These are phyloP conservation scores for Eumaeus atala DNA, from an alignment of 1,140 invertebrate genomes.

Conservation along the genomic window DNA sequence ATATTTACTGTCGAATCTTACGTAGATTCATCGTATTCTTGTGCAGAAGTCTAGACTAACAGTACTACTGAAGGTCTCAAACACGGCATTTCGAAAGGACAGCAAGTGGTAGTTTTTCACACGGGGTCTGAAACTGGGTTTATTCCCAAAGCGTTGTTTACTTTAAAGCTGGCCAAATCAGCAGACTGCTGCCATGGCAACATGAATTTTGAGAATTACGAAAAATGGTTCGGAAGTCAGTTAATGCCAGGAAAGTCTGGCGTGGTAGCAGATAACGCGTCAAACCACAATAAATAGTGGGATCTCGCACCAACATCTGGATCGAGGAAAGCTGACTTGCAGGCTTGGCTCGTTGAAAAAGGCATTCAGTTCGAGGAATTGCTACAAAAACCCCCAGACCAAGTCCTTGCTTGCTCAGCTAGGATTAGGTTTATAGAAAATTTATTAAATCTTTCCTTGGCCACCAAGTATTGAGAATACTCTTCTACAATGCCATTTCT, in stretches of 20 bases:
- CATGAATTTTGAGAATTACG: slow-evolving; percentile 34
- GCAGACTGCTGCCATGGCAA: slow-evolving; percentile 31
- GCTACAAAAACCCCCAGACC: no score
- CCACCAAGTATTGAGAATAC: no score
- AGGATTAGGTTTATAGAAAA: no score
- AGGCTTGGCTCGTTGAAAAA: slow-evolving; percentile 2
- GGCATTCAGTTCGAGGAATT: no score
- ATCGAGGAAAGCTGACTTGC: slow-evolving; percentile 1
- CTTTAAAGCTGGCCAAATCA: slow-evolving; percentile 25
- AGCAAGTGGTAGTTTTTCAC: slow-evolving; percentile 20
- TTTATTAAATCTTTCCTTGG: no score
- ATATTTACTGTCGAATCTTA: background rate
- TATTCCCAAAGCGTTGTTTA: slow-evolving; percentile 21
- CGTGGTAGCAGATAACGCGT: background rate
- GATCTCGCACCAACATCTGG: background rate
- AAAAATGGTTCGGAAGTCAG: slow-evolving; percentile 27
- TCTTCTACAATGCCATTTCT: no score
- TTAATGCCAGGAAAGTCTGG: slow-evolving; percentile 20
- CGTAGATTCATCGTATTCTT: background rate
- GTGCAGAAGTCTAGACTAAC: background rate
- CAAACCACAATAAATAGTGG: slow-evolving; percentile 3
- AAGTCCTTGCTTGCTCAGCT: no score
- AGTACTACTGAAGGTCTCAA: background rate
- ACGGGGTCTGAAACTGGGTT: slow-evolving; percentile 25
- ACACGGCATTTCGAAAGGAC: slow-evolving; percentile 18